A percentile compares a stretch with the other conserved stretches of the same genome.
Conservation (phyloP, 2,888 invertebrate species). For the Cryptophagus acutangulus region DNA sequence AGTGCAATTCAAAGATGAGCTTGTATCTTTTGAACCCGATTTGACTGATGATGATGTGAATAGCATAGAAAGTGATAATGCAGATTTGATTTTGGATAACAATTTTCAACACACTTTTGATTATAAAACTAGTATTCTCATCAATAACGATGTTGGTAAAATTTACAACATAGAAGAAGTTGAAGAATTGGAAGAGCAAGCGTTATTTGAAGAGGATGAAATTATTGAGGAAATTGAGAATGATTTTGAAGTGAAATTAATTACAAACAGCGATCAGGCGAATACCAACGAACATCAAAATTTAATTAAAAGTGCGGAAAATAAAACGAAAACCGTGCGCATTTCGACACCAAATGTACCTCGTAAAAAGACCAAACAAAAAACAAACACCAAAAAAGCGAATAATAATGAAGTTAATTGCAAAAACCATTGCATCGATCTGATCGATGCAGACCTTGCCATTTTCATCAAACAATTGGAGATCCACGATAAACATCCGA, state of each 20-base stretch:
- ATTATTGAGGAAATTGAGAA: slow-evolving; percentile 27
- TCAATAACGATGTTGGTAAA: slow-evolving; percentile 17
- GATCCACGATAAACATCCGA: slow-evolving; percentile 36
- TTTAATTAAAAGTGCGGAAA: not conserved
- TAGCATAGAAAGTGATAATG: slow-evolving; percentile 44
- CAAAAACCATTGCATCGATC: slow-evolving; percentile 44
- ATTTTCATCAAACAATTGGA: slow-evolving; percentile 39
- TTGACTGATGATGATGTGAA: slow-evolving; percentile 44
- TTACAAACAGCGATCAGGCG: slow-evolving; percentile 2
- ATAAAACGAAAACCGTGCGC: not conserved
- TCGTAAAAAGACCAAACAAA: not conserved
- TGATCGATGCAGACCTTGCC: slow-evolving; percentile 38
- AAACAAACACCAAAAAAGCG: not conserved
- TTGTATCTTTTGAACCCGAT: slow-evolving; percentile 52
- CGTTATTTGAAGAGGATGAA: slow-evolving; percentile 30
- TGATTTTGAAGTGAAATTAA: slow-evolving; percentile 12
- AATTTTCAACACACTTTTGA: slow-evolving; percentile 14
- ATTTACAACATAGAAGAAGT: slow-evolving; percentile 31
- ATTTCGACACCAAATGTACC: not conserved
- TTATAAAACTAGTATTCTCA: slow-evolving; percentile 26
- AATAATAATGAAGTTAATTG: slow-evolving; percentile 35
- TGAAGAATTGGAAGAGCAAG: slow-evolving; percentile 35
- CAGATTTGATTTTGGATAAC: slow-evolving; percentile 19
- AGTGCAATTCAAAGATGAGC: slow-evolving; percentile 50
- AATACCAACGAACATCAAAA: not conserved